Conservation (phyloP, 2,113 vertebrate genomes). For the Eptesicus fuscus region DNA sequence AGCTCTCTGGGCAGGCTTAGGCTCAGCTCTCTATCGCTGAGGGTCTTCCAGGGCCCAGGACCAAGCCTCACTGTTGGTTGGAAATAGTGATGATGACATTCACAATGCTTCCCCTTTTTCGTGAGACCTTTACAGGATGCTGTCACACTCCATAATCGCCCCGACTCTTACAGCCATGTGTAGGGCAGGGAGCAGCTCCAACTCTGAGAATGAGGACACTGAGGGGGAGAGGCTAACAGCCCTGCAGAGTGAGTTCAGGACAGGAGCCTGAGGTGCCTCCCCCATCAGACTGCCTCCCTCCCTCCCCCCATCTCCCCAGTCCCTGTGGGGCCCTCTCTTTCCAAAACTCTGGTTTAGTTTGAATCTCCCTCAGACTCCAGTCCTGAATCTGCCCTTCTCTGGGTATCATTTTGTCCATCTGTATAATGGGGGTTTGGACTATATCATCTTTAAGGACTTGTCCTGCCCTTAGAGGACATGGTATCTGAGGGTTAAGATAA, state of each 20-base stretch:
- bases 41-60: background rate
- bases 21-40: background rate
- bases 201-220: rapidly evolving
- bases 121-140: background rate
- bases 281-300: too few species aligned
- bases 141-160: background rate
- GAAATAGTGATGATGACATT: background rate
- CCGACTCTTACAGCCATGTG: background rate
- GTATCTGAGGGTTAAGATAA: background rate
- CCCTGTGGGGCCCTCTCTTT: background rate
- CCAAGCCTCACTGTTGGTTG: background rate
- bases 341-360: background rate
- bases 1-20: background rate
- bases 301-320: rapidly evolving
- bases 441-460: background rate
- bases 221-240: background rate
- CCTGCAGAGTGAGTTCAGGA: background rate
- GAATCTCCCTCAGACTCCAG: background rate
- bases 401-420: background rate
- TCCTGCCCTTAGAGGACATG: background rate
- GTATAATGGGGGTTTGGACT: background rate
- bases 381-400: background rate
- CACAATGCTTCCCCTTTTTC: background rate
- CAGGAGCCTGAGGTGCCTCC: rapidly evolving
- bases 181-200: background rate